These are phyloP conservation scores for Chironomus tentans DNA, from an alignment of 2,888 invertebrate species.

Conservation along the genomic window DNA sequence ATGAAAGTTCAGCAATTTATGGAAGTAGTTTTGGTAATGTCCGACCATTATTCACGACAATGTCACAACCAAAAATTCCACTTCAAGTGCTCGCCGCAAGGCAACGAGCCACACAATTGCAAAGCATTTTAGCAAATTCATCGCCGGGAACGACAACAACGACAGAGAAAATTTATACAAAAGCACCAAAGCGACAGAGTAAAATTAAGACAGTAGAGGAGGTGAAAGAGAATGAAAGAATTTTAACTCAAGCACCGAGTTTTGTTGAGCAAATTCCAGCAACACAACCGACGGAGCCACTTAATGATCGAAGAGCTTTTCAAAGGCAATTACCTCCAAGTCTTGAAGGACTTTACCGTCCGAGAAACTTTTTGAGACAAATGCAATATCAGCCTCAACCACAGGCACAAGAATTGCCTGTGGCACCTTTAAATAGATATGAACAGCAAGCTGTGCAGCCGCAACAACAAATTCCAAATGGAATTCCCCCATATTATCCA, in stretches of 20 bases:
- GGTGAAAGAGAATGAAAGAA: conserved; percentile 43
- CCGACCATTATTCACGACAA: conserved; percentile 59
- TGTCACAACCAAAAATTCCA: conserved; percentile 48
- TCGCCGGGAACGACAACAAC: conserved; percentile 28
- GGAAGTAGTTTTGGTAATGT: conserved; percentile 55
- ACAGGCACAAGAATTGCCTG: not conserved
- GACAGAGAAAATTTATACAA: conserved; percentile 41
- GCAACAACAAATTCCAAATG: conserved; percentile 32
- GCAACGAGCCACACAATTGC: conserved; percentile 39
- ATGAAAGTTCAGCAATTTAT: conserved; percentile 60
- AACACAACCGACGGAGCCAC: conserved; percentile 8
- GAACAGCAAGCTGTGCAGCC: conserved; percentile 12
- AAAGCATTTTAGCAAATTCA: conserved; percentile 28
- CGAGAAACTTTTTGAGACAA: conserved; percentile 44
- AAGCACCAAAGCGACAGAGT: conserved; percentile 27
- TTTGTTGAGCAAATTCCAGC: conserved; percentile 47
- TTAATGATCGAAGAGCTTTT: conserved; percentile 28
- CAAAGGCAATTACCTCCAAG: conserved; percentile 27
- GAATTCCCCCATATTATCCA: conserved; percentile 29
- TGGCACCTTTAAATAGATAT: too few species aligned
- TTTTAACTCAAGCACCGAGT: conserved; percentile 44
- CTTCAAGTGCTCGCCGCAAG: conserved; percentile 46
- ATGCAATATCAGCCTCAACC: not conserved
- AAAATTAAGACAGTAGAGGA: conserved; percentile 36
- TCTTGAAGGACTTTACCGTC: conserved; percentile 24